Percentiles rank a stretch among this genome's conserved stretches.
These are phyloP conservation scores for Mormyrops attenuatus DNA, from an alignment of 2,797 vertebrate species.

Conservation along the genomic window DNA sequence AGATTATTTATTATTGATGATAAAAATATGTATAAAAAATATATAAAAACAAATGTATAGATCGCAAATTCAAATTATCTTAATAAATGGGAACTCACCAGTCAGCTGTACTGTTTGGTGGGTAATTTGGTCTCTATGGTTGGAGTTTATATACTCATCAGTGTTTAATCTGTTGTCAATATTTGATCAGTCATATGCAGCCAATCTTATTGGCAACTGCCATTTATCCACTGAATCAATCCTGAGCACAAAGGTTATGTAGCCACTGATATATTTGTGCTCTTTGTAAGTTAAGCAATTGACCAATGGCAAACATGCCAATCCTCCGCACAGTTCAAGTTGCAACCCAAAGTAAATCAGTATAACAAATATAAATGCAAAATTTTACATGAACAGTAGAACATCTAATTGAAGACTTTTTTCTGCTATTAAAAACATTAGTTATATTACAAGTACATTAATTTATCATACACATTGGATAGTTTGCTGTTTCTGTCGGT, in stretches of 20 bases:
- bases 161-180: background rate
- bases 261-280: background rate
- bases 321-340: background rate
- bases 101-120: background rate
- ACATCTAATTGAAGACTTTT: background rate
- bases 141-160: background rate
- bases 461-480: background rate
- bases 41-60: background rate
- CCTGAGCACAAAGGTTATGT: background rate
- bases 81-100: conserved; percentile 14
- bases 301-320: background rate
- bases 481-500: background rate
- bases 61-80: background rate
- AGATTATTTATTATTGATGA: background rate
- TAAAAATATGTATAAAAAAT: background rate
- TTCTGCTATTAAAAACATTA: background rate
- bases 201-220: background rate
- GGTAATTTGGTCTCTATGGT: background rate
- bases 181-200: background rate
- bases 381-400: background rate
- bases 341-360: background rate
- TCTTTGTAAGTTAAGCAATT: background rate
- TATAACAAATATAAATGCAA: background rate
- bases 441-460: background rate
- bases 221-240: background rate